Evolutionary conservation across 2,888 invertebrate genomes (phyloP).

Genomic region (Ochropacha duplaris): DNA sequence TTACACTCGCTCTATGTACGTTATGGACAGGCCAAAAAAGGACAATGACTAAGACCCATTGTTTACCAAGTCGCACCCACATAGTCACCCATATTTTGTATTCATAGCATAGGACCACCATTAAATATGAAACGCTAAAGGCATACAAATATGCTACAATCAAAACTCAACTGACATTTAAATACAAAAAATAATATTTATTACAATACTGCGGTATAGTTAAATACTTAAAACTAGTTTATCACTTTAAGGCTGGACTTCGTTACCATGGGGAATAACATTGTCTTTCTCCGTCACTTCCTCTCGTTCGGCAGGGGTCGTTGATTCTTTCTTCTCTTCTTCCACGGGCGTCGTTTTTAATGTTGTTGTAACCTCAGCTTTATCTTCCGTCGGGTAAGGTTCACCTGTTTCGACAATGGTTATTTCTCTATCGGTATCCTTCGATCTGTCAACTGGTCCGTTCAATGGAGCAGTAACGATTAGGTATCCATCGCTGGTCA

Average conservation of each 20-base stretch:
- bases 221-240: slow-evolving; percentile 62
- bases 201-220: slow-evolving; percentile 74
- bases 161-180: slow-evolving; percentile 54
- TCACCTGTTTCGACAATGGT: slow-evolving; percentile 58
- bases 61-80: slow-evolving; percentile 39
- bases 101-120: slow-evolving; percentile 44
- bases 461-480: slow-evolving; percentile 59
- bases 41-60: slow-evolving; percentile 45
- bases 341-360: slow-evolving; percentile 19
- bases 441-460: slow-evolving; percentile 34
- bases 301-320: slow-evolving; percentile 56
- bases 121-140: slow-evolving; percentile 36
- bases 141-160: slow-evolving; percentile 46
- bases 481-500: slow-evolving; percentile 58
- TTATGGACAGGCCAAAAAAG: slow-evolving; percentile 9
- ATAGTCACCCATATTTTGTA: slow-evolving; percentile 43
- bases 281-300: slow-evolving; percentile 65
- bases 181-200: slow-evolving; percentile 68
- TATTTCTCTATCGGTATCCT: slow-evolving; percentile 57
- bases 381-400: slow-evolving; percentile 44
- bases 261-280: slow-evolving; percentile 65
- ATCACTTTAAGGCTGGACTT: slow-evolving; percentile 69
- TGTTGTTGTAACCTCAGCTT: slow-evolving; percentile 8
- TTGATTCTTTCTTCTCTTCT: slow-evolving; percentile 57
- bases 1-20: neutral